Base-by-base conservation (phyloP, 2,797 vertebrate species). In the Alectoris magna region DNA sequence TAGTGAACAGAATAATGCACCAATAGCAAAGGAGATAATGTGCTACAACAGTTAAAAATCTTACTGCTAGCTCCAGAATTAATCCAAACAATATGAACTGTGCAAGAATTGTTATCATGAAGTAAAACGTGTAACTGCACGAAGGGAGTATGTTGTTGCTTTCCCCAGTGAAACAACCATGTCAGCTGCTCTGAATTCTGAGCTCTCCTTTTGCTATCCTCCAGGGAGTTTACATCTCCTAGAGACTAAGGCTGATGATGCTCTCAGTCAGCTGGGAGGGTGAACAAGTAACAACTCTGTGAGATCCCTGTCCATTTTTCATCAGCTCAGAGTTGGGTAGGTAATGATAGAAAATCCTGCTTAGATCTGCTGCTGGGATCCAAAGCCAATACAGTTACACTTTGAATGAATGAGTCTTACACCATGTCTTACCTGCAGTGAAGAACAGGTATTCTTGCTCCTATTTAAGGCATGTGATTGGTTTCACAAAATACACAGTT, bases 381-480 rank as follows among this genome's bases (percentile, higher is more conserved):
- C 31, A 71, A n/a, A 79, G 49, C 19, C 10, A 44, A 22, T 13
- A 68, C 27, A 46, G 26, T 48, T 36, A 27, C 6, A 27, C 23
- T 56, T 18, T 66, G 38, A 55, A 7, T 6, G 26, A 36, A 27
- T 27, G 15, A 1, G 0, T 17, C 23, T 60, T 44, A 85, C 8
- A 21, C 11, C 31, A 51, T 3, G 17, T 31, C 21, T 5, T 24
- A 17, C 11, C 39, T 27, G n/a, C 29, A 56, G 4, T 34, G 39
- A 46, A 19, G 4, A 74, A 53, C 4, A 62, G 29, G 1, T 9
- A 27, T n/a, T 13, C 15, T 18, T 23, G 34, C 62, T 64, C 0
- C 1, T 73, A 24, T 10, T 58, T 72, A 63, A 66, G 7, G 18
- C 11, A 0, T 6, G 6, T 0, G 4, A 4, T 48, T 29, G 3